phyloP scores from a whole-genome alignment of 2,888 invertebrate genomes.

The Colletes collaris region DNA sequence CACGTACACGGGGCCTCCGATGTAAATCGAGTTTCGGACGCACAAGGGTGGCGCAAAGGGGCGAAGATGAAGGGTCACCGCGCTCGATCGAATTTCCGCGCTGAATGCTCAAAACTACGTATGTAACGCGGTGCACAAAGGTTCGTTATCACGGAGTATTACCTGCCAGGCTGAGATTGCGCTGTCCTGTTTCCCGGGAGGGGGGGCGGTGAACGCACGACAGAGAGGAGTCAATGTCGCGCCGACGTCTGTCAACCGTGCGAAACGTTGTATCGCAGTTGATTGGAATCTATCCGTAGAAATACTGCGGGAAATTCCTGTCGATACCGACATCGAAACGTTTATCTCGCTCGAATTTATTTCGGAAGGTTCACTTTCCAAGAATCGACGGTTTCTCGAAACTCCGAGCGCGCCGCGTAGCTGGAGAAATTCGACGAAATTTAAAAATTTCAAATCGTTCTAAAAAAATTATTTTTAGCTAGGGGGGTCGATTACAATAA shows the following conservation, averaged over 20 bases:
- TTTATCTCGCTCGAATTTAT: not conserved
- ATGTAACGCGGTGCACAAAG: slow-evolving; percentile 59
- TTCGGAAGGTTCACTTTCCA: no score
- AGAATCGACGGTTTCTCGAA: no score
- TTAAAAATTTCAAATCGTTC: no score
- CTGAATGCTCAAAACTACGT: slow-evolving; percentile 63
- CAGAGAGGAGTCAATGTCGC: slow-evolving; percentile 25
- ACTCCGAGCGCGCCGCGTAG: no score
- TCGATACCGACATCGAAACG: not conserved
- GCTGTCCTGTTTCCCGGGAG: slow-evolving; percentile 34
- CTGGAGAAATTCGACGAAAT: no score
- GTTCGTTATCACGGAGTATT: slow-evolving; percentile 64
- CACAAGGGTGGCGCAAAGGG: slow-evolving; percentile 31
- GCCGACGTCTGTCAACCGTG: slow-evolving; percentile 13
- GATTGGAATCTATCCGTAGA: slow-evolving; percentile 1
- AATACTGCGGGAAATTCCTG: not conserved
- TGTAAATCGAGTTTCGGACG: slow-evolving; percentile 47
- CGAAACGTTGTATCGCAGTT: not conserved
- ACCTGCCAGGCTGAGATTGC: slow-evolving; percentile 59
- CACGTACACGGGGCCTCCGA: slow-evolving; percentile 13
- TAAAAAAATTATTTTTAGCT: no score
- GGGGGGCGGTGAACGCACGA: slow-evolving; percentile 8
- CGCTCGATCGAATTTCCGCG: slow-evolving; percentile 65
- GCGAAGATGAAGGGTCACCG: slow-evolving; percentile 47
- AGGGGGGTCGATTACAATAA: no score